These are phyloP conservation scores for Euwallacea similis DNA, from an alignment of 1,140 invertebrate species.

Conservation along the genomic window DNA sequence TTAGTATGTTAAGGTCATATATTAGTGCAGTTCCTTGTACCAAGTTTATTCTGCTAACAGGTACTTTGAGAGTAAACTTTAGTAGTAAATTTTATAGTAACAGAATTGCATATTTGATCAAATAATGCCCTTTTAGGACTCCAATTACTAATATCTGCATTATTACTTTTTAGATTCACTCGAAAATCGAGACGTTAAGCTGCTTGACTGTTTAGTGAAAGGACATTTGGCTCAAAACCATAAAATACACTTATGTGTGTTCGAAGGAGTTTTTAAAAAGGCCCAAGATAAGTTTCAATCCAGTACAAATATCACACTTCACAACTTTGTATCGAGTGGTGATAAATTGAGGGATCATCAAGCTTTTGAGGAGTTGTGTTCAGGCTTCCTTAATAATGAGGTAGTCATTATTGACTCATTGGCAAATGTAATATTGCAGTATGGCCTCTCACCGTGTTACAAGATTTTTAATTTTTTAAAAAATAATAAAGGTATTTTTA, in stretches of 20 bases:
- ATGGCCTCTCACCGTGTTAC: conserved; percentile 42
- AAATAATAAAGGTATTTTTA: conserved; percentile 40
- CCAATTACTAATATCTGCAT: not conserved
- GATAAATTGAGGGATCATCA: not conserved
- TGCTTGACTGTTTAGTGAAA: conserved; percentile 44
- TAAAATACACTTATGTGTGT: conserved; percentile 47
- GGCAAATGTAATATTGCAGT: conserved; percentile 45
- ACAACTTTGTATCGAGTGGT: conserved; percentile 43
- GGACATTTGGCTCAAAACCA: conserved; percentile 36
- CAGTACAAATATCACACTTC: conserved; percentile 33
- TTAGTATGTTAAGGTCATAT: conserved; percentile 46
- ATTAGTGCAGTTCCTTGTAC: conserved; percentile 43
- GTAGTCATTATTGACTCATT: conserved; percentile 50
- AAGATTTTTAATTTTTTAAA: conserved; percentile 42
- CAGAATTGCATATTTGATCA: not conserved
- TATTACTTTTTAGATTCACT: conserved; percentile 44
- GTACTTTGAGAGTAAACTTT: conserved; percentile 32
- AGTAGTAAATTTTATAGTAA: conserved; percentile 9
- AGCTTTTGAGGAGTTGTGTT: not conserved
- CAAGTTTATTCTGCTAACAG: conserved; percentile 50
- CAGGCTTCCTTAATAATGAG: conserved; percentile 8
- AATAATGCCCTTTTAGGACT: conserved; percentile 8
- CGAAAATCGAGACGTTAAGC: conserved; percentile 40
- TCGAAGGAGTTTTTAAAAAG: conserved; percentile 43
- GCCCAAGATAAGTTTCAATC: conserved; percentile 21